Percentiles rank a stretch among this genome's conserved stretches.
These are phyloP conservation scores for Adelognathus sp. DNA, from an alignment of 2,888 invertebrate species.

Conservation along the genomic window DNA sequence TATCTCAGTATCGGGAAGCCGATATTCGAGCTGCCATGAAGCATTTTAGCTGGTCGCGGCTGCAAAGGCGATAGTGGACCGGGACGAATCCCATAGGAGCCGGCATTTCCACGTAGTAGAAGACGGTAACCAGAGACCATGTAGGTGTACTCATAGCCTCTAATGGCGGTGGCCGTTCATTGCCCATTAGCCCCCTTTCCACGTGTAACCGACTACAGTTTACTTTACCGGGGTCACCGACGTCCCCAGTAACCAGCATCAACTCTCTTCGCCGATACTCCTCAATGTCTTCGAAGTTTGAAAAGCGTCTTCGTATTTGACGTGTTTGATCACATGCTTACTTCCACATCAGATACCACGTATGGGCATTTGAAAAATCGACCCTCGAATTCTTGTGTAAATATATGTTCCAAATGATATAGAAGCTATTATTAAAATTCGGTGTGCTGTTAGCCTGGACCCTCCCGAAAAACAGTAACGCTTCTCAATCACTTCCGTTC, in stretches of 20 bases:
- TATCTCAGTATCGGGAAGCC: not conserved
- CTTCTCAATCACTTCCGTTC: too few relatives aligned
- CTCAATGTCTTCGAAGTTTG: not conserved
- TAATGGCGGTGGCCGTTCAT: conserved; percentile 48
- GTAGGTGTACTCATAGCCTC: conserved; percentile 22
- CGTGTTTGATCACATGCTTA: not conserved
- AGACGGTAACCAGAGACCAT: conserved; percentile 33
- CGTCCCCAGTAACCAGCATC: not conserved
- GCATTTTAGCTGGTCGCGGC: not conserved
- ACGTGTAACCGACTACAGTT: conserved; percentile 22
- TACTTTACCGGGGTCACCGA: conserved; percentile 4
- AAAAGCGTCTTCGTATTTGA: not conserved
- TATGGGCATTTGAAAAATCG: too few relatives aligned
- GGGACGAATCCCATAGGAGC: conserved; percentile 12
- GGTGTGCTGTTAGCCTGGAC: too few relatives aligned
- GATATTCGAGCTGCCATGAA: not conserved
- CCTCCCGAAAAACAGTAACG: too few relatives aligned
- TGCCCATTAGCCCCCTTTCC: conserved; percentile 48
- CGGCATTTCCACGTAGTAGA: conserved; percentile 15
- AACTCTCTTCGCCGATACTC: not conserved
- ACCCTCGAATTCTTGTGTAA: too few relatives aligned
- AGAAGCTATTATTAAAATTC: too few relatives aligned
- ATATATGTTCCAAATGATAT: too few relatives aligned
- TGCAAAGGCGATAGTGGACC: conserved; percentile 23
- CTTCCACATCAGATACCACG: too few relatives aligned